Evolutionary conservation across 2,113 vertebrate species (phyloP).

Genomic region (Hepsetus odoe): DNA sequence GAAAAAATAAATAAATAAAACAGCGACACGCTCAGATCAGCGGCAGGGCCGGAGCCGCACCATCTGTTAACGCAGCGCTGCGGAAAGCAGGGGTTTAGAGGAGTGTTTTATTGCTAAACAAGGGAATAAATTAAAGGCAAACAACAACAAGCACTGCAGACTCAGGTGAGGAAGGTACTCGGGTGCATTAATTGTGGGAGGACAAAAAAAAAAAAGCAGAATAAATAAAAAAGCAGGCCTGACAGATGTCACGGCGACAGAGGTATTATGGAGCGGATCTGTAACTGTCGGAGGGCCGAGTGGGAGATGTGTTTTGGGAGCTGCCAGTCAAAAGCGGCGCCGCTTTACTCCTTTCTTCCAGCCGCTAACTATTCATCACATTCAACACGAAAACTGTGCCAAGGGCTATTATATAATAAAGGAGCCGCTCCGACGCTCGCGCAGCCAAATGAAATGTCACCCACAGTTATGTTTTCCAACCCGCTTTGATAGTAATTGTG

Average conservation of each 20-base stretch:
- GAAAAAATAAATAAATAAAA: not conserved
- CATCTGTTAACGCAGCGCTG: slow-evolving; percentile 24
- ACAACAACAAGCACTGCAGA: not conserved
- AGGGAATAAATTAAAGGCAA: slow-evolving; percentile 5
- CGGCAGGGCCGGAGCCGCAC: not conserved
- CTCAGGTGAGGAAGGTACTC: not conserved
- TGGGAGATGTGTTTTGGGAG: slow-evolving; percentile 47
- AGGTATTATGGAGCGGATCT: slow-evolving; percentile 74
- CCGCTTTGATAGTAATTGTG: slow-evolving; percentile 43
- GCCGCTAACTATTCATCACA: slow-evolving; percentile 63
- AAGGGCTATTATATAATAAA: slow-evolving; percentile 45
- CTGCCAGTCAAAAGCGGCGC: slow-evolving; percentile 65
- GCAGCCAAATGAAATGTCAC: slow-evolving; percentile 4
- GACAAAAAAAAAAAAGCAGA: not conserved
- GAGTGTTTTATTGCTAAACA: not conserved
- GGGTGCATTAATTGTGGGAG: not conserved
- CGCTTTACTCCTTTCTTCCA: slow-evolving; percentile 44
- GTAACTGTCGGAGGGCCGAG: slow-evolving; percentile 61
- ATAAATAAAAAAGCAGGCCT: not conserved
- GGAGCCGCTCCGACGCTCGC: slow-evolving; percentile 19
- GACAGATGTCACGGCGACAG: slow-evolving; percentile 69
- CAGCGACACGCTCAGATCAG: not conserved
- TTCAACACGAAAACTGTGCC: slow-evolving; percentile 45
- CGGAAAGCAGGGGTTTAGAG: not conserved
- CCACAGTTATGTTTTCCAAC: slow-evolving; percentile 41